These are phyloP conservation scores for Leptinotarsa undecemlineata DNA, from an alignment of 1,140 invertebrate species.

Conservation along the genomic window DNA sequence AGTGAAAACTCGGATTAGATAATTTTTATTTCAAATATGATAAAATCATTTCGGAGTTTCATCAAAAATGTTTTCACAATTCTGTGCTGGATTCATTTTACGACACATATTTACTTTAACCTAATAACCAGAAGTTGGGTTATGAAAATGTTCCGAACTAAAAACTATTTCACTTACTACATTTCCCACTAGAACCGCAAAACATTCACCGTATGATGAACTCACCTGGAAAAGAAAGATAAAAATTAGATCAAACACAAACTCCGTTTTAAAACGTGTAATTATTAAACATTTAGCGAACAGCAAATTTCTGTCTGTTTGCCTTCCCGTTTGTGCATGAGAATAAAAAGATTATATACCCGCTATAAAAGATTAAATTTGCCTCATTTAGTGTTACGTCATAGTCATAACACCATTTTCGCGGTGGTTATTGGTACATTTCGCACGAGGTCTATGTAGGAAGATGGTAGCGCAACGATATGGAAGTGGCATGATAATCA, in stretches of 20 bases:
- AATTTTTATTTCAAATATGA: no score
- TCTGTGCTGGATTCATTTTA: no score
- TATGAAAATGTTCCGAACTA: no score
- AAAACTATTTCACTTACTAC: neutral
- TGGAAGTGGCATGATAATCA: neutral
- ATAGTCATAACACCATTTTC: slow-evolving; percentile 17
- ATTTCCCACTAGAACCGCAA: neutral
- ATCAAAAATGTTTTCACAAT: no score
- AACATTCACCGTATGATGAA: neutral
- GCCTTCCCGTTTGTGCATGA: slow-evolving; percentile 10
- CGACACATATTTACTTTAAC: no score
- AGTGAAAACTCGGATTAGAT: no score
- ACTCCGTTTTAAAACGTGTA: neutral
- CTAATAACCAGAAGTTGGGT: no score
- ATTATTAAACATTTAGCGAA: neutral
- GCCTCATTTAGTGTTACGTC: slow-evolving; percentile 5
- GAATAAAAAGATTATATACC: slow-evolving; percentile 17
- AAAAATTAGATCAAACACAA: slow-evolving; percentile 19
- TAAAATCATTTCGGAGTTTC: no score
- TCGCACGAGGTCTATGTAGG: neutral
- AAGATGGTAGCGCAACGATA: neutral
- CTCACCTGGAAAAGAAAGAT: slow-evolving; percentile 16
- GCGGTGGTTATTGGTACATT: slow-evolving; percentile 15
- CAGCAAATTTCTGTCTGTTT: slow-evolving; percentile 1
- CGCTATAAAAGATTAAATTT: slow-evolving; percentile 18